Conservation (phyloP, 2,888 invertebrate genomes). For the Metopia argyrocephala region DNA sequence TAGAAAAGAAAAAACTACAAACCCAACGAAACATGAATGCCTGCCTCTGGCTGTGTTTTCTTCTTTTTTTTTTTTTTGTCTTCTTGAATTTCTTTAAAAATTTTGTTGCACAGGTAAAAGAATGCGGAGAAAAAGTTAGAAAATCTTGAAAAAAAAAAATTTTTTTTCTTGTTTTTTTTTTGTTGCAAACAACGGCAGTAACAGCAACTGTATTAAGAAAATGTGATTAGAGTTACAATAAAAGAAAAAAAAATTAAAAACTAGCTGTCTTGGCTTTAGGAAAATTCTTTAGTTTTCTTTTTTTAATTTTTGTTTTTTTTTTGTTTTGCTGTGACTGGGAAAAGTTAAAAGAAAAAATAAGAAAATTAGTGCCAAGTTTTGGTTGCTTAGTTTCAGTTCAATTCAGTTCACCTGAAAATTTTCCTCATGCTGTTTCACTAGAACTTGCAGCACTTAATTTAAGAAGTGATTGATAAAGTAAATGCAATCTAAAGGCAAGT, state of each 20-base stretch:
- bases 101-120: conserved; percentile 20
- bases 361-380: background rate
- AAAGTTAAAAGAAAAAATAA: background rate
- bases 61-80: background rate
- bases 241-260: background rate
- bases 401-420: background rate
- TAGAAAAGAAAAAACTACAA: background rate
- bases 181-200: background rate
- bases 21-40: conserved; percentile 10
- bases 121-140: background rate
- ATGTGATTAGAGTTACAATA: conserved; percentile 14
- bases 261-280: conserved; percentile 27
- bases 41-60: conserved; percentile 18
- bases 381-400: background rate
- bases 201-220: background rate
- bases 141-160: background rate
- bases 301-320: too few species aligned
- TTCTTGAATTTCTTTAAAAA: too few species aligned
- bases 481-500: background rate
- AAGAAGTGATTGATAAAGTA: background rate
- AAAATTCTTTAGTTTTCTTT: too few species aligned
- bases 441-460: background rate
- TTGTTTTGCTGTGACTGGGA: conserved; percentile 20
- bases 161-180: background rate
- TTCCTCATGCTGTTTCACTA: background rate